These are phyloP conservation scores for Zygothrica quintamaculata DNA, from an alignment of 2,888 invertebrate species.

Conservation along the genomic window DNA sequence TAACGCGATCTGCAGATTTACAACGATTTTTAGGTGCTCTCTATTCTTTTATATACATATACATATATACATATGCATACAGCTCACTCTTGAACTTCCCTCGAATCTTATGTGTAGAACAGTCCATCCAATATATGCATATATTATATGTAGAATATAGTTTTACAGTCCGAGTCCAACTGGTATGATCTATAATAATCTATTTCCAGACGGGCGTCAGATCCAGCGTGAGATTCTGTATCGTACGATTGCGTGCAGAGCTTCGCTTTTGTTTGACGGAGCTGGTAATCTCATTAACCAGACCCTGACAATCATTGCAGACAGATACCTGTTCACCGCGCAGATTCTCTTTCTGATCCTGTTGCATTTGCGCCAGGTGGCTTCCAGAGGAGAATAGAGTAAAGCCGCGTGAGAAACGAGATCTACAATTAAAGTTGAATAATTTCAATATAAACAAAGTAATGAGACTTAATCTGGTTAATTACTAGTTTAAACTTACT, in stretches of 20 bases:
- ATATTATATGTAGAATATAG: conserved; percentile 33
- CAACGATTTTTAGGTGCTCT: conserved; percentile 33
- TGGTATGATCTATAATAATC: conserved; percentile 1
- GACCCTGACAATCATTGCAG: conserved; percentile 96
- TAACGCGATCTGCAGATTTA: conserved; percentile 56
- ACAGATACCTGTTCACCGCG: conserved; percentile 94
- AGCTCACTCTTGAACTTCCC: conserved; percentile 23
- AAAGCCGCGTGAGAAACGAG: conserved; percentile 87
- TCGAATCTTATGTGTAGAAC: conserved; percentile 62
- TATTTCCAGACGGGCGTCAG: conserved; percentile 91
- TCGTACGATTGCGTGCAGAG: conserved; percentile 92
- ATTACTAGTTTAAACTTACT: conserved; percentile 82
- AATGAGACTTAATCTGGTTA: conserved; percentile 1
- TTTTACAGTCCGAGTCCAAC: conserved; percentile 18
- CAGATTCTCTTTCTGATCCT: conserved; percentile 87
- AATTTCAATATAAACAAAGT: too few relatives aligned
- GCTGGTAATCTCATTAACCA: conserved; percentile 97
- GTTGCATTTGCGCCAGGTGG: conserved; percentile 78
- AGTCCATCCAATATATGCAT: conserved; percentile 65
- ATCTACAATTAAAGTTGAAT: conserved; percentile 85
- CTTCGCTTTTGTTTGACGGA: conserved; percentile 91
- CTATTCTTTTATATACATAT: neutral
- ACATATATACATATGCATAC: neutral
- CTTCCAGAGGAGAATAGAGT: conserved; percentile 86
- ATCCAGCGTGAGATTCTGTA: conserved; percentile 92